phyloP scores from a whole-genome alignment of 2,797 vertebrate genomes.

The Crossoptilon crossoptilon region DNA sequence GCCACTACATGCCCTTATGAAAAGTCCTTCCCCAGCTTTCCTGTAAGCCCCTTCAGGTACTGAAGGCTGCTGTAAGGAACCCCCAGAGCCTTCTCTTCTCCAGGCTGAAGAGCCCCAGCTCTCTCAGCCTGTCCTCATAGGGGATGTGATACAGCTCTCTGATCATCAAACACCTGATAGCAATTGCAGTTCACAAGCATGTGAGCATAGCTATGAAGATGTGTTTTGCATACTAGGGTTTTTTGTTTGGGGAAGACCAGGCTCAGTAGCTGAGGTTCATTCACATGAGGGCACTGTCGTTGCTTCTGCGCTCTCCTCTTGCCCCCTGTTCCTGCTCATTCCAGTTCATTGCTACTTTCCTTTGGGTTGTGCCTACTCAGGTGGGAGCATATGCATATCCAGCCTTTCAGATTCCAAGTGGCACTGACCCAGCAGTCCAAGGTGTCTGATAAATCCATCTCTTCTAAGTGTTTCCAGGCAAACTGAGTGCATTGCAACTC shows the following conservation, averaged over 20 bases:
- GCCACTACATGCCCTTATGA: too few species aligned
- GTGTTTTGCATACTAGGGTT: accelerated
- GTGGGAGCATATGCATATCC: background rate
- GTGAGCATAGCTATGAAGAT: background rate
- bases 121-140: too few species aligned
- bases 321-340: background rate
- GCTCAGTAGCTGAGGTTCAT: background rate
- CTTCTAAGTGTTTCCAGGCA: background rate
- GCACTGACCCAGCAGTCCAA: background rate
- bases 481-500: accelerated
- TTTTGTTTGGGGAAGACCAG: background rate
- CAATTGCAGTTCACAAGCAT: background rate
- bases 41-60: too few species aligned
- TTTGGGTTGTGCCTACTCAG: accelerated
- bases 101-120: too few species aligned
- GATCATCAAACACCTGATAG: background rate
- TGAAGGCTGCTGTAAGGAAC: too few species aligned
- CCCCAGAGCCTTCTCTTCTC: too few species aligned
- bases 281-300: background rate
- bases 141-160: too few species aligned
- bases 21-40: too few species aligned
- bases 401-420: background rate
- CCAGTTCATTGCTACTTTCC: background rate
- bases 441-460: accelerated
- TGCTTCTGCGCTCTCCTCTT: background rate